Evolutionary conservation across 2,113 vertebrate genomes (phyloP).

Genomic region (Bubo blakistoni): DNA sequence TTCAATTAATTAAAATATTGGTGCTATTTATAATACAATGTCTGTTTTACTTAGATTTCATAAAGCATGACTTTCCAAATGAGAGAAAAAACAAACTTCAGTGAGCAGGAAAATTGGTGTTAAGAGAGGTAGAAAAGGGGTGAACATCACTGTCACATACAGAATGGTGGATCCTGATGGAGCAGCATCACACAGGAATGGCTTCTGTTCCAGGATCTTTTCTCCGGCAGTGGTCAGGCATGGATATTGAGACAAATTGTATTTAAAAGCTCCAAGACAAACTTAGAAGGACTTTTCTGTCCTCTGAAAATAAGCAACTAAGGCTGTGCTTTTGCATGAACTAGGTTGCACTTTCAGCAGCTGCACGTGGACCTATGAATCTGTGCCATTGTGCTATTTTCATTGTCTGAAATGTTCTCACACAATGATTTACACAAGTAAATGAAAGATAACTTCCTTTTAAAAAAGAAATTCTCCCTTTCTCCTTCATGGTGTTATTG

Average conservation of each 20-base stretch:
- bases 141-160: accelerated
- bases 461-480: neutral
- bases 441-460: neutral
- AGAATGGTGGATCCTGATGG: neutral
- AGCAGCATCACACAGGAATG: neutral
- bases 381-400: neutral
- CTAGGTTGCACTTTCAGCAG: neutral
- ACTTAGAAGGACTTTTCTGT: neutral
- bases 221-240: neutral
- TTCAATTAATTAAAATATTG: neutral
- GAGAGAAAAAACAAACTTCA: neutral
- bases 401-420: neutral
- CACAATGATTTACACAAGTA: neutral
- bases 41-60: neutral
- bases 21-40: neutral
- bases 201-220: neutral
- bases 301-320: neutral
- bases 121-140: neutral
- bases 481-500: neutral
- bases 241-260: neutral
- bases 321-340: neutral
- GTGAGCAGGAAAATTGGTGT: neutral
- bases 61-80: neutral
- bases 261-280: neutral
- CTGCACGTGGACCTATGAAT: neutral